These are phyloP conservation scores for Fringilla coelebs DNA, from an alignment of 2,797 vertebrate genomes.

Conservation along the genomic window DNA sequence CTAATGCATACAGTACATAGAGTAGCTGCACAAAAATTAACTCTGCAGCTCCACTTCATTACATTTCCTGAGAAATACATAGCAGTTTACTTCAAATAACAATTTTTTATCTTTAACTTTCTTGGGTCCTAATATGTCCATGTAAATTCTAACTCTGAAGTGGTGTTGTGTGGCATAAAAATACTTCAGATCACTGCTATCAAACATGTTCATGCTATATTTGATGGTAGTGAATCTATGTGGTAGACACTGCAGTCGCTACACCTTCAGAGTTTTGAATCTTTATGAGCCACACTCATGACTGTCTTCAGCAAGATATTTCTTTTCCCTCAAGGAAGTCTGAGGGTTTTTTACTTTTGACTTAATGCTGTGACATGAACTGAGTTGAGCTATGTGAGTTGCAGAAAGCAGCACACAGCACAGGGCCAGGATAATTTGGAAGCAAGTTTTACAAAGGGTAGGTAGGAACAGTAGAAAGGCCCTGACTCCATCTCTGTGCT, in stretches of 20 bases:
- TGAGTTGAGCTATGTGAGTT: background rate
- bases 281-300: background rate
- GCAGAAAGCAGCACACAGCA: background rate
- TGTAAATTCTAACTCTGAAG: background rate
- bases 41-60: background rate
- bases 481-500: background rate
- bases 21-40: background rate
- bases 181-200: background rate
- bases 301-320: background rate
- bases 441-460: background rate
- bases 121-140: background rate
- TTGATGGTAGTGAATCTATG: too few species aligned
- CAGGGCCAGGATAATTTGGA: background rate
- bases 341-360: background rate
- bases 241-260: background rate
- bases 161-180: background rate
- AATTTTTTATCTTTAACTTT: background rate
- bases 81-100: background rate
- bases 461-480: background rate
- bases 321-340: background rate
- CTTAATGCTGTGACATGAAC: background rate
- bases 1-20: background rate
- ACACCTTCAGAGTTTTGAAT: background rate
- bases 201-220: background rate
- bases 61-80: background rate